phyloP scores from a whole-genome alignment of 37 sponge, comb jelly and placozoan genomes.

The Spongilla lacustris region DNA sequence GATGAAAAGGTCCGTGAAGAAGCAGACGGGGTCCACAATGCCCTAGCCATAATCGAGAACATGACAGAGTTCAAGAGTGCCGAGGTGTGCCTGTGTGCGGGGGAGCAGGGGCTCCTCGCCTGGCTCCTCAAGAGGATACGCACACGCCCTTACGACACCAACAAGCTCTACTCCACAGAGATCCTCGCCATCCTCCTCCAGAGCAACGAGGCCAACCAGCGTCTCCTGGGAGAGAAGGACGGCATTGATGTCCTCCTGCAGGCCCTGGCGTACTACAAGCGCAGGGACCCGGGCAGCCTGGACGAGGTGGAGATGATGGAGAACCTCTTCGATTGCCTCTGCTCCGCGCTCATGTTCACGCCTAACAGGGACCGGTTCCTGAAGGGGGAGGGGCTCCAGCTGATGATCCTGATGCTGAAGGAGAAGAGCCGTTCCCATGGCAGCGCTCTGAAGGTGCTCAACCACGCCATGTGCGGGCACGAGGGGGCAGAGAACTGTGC shows the following conservation, averaged over 20 bases:
- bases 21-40: slow-evolving; percentile 93
- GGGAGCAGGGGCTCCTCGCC: slow-evolving; percentile 85
- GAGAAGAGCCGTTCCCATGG: slow-evolving; percentile 83
- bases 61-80: slow-evolving; percentile 81
- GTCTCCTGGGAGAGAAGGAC: slow-evolving; percentile 82
- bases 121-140: slow-evolving; percentile 92
- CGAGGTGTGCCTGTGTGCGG: slow-evolving; percentile 68
- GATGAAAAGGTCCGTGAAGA: slow-evolving; percentile 94
- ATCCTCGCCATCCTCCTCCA: slow-evolving; percentile 95
- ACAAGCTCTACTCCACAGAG: slow-evolving; percentile 94
- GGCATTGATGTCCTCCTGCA: slow-evolving; percentile 95
- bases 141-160: slow-evolving; percentile 84
- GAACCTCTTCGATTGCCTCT: slow-evolving; percentile 97
- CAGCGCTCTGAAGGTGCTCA: slow-evolving; percentile 92
- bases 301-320: slow-evolving; percentile 98
- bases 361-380: slow-evolving; percentile 92
- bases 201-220: slow-evolving; percentile 74
- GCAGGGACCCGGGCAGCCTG: slow-evolving; percentile 74
- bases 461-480: slow-evolving; percentile 82
- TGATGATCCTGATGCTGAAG: slow-evolving; percentile 97
- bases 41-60: slow-evolving; percentile 93
- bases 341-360: slow-evolving; percentile 80
- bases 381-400: slow-evolving; percentile 95
- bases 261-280: slow-evolving; percentile 93
- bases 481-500: slow-evolving; percentile 89